phyloP scores from a whole-genome alignment of 2,113 vertebrate species.

The Bujurquina vittata region DNA sequence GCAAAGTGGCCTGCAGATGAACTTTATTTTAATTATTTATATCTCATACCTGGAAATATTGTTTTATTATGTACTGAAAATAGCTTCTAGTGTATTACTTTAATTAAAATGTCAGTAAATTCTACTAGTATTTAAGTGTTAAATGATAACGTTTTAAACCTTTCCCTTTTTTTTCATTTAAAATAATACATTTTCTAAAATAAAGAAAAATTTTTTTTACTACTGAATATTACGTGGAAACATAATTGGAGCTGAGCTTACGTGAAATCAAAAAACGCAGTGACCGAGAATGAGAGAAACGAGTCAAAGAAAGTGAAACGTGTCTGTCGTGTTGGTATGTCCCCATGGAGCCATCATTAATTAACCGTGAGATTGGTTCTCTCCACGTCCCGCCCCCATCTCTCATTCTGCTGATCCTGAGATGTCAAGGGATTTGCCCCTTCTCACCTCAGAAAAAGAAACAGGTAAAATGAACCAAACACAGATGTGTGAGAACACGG shows the following conservation, averaged over 20 bases:
- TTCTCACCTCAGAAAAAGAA: slow-evolving; percentile 51
- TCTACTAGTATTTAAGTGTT: not conserved
- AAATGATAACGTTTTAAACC: not conserved
- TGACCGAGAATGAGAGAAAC: not conserved
- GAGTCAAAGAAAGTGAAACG: slow-evolving; percentile 37
- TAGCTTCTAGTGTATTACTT: not conserved
- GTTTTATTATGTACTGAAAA: not conserved
- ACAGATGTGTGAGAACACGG: slow-evolving; percentile 43
- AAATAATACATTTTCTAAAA: not conserved
- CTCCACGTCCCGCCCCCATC: slow-evolving; percentile 46
- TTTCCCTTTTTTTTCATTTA: not conserved
- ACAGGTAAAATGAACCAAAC: slow-evolving; percentile 41
- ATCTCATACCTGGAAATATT: not conserved
- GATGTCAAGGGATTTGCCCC: slow-evolving; percentile 44
- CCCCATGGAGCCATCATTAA: slow-evolving; percentile 69
- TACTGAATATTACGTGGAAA: not conserved
- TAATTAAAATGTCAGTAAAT: not conserved
- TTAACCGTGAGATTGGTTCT: slow-evolving; percentile 74
- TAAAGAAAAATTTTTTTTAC: not conserved
- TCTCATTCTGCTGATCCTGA: slow-evolving; percentile 47
- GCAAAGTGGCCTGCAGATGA: not conserved
- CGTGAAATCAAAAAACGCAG: not conserved
- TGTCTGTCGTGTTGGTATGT: slow-evolving; percentile 26
- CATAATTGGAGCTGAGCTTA: not conserved
- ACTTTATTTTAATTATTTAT: not conserved